Evolutionary conservation across 2,113 vertebrate genomes (phyloP).

Genomic region (Empidonax traillii): DNA sequence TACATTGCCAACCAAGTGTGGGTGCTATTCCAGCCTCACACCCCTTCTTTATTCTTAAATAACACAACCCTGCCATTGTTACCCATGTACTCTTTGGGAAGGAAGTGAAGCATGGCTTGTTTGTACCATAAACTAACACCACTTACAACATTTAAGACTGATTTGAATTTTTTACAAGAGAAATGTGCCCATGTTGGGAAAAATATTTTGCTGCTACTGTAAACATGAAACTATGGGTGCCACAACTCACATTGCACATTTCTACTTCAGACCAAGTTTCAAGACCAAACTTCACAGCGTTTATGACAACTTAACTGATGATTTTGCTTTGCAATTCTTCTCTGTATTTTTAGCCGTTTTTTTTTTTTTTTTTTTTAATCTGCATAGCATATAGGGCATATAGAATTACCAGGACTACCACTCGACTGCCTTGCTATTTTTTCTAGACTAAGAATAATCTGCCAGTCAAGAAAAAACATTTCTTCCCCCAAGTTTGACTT

Average conservation of each 20-base stretch:
- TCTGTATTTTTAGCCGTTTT: not conserved
- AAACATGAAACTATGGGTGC: not conserved
- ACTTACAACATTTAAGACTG: not conserved
- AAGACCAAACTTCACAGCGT: not conserved
- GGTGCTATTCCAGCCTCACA: not conserved
- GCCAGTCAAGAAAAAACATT: not conserved
- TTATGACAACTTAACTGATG: not conserved
- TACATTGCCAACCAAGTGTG: fast-evolving
- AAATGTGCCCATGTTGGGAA: not conserved
- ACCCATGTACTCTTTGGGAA: not conserved
- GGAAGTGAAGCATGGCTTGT: not conserved
- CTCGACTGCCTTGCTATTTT: not conserved
- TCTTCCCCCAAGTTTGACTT: not conserved
- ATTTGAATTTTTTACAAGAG: not conserved
- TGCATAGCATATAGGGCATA: not conserved
- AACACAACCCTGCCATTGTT: not conserved
- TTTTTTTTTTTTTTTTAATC: not conserved
- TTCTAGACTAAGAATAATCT: not conserved
- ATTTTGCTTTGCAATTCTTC: not conserved
- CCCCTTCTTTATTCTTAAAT: not conserved
- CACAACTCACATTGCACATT: not conserved
- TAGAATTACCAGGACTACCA: not conserved
- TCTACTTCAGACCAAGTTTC: not conserved
- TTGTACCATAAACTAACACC: not conserved
- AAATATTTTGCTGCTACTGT: not conserved